Evolutionary conservation across 2,888 invertebrate species (phyloP).

Genomic region (Charanyca ferruginea): DNA sequence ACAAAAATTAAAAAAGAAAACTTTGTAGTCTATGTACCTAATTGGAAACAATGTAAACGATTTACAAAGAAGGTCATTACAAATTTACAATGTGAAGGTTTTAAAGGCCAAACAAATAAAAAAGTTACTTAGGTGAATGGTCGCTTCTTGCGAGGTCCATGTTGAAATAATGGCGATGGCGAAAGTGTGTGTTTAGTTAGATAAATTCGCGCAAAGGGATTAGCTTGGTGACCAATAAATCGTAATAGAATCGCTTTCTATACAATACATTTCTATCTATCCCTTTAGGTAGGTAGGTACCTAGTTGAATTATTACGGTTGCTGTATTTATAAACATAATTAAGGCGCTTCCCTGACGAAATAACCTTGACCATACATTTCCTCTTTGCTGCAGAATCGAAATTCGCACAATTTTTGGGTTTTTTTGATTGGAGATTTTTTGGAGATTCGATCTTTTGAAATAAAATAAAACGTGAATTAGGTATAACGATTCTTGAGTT

Average conservation of each 20-base stretch:
- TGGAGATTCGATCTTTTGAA: no score
- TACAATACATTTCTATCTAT: conserved; percentile 11
- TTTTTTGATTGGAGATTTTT: no score
- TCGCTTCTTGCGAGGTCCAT: conserved; percentile 25
- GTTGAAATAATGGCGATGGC: conserved; percentile 37
- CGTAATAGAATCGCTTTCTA: conserved; percentile 9
- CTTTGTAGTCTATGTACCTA: conserved; percentile 19
- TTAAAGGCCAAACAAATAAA: conserved; percentile 26
- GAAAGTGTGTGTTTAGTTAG: conserved; percentile 28
- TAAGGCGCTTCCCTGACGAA: no score
- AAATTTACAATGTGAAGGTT: conserved; percentile 52
- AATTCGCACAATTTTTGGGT: no score
- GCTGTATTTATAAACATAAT: conserved; percentile 22
- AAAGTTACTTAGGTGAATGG: conserved; percentile 40
- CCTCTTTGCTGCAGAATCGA: no score
- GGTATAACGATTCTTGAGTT: no score
- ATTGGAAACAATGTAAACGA: conserved; percentile 41
- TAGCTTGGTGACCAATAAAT: conserved; percentile 34
- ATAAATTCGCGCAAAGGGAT: conserved; percentile 44
- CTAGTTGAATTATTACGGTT: conserved; percentile 3
- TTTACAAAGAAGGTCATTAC: conserved; percentile 32
- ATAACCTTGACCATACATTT: no score
- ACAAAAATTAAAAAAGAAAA: conserved; percentile 13
- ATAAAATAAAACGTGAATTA: no score
- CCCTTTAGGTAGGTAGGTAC: background rate